Evolutionary conservation across 2,888 invertebrate genomes (phyloP).

Genomic region (Priapulus caudatus): DNA sequence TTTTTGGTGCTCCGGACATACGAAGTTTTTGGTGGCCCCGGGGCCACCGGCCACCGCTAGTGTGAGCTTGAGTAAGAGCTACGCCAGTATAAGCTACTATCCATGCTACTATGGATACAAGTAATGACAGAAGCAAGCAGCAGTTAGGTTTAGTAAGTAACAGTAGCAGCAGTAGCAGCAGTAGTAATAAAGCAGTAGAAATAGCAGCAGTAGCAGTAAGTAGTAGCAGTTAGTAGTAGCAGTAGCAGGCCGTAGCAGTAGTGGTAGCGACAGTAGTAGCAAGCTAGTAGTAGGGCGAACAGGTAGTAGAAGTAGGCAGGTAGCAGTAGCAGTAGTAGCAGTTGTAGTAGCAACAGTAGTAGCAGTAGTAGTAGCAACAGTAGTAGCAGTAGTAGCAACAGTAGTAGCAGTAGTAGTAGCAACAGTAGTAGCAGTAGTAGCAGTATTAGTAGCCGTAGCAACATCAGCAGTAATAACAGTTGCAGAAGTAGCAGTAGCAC

Average conservation of each 20-base stretch:
- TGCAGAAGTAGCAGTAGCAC: background rate
- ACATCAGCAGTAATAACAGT: background rate
- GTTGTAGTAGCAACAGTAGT: conserved; percentile 1
- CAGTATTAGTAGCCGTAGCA: background rate
- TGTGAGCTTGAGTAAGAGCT: no score
- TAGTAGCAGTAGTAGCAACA: conserved; percentile 3
- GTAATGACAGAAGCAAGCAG: no score
- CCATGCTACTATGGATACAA: no score
- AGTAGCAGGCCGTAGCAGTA: conserved; percentile 3
- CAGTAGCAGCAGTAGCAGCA: conserved; percentile 3
- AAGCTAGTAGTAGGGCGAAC: background rate
- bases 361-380: conserved; percentile 3
- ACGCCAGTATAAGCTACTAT: no score
- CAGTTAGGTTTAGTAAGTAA: no score
- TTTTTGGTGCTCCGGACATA: no score
- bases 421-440: conserved; percentile 3
- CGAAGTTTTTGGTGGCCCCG: no score
- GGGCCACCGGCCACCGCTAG: no score
- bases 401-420: conserved; percentile 3
- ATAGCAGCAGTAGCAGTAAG: background rate
- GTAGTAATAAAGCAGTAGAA: background rate
- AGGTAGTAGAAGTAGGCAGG: background rate
- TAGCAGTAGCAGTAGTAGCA: conserved; percentile 3
- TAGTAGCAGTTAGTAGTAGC: conserved; percentile 3
- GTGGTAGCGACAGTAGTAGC: conserved; percentile 3